A percentile compares a stretch with the other conserved stretches of the same genome.
These are phyloP conservation scores for Mellilla xanthometata DNA, from an alignment of 2,888 invertebrate species.

Conservation along the genomic window DNA sequence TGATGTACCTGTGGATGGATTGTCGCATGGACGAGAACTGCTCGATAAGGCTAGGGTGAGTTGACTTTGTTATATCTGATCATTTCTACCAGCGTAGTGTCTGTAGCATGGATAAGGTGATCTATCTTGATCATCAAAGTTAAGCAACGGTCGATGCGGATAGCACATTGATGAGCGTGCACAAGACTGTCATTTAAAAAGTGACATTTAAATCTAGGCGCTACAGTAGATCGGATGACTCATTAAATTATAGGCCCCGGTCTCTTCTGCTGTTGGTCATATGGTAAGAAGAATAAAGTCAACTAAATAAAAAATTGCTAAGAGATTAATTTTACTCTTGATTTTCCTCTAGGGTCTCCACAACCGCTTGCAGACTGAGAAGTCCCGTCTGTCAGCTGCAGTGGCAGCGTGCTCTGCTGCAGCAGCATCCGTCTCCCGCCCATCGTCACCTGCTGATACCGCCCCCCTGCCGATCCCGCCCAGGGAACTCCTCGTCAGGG, in stretches of 20 bases:
- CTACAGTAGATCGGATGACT: too few species aligned
- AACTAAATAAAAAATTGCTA: too few species aligned
- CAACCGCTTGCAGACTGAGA: constrained; percentile 94
- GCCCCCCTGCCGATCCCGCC: constrained; percentile 93
- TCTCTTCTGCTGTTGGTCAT: too few species aligned
- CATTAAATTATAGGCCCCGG: too few species aligned
- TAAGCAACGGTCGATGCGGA: too few species aligned
- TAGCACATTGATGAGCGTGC: too few species aligned
- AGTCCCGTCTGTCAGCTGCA: constrained; percentile 91
- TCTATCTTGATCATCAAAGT: too few species aligned
- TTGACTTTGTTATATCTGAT: constrained; percentile 10
- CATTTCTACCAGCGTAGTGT: too few species aligned
- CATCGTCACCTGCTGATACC: constrained; percentile 94
- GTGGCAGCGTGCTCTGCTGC: constrained; percentile 97
- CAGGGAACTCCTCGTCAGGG: constrained; percentile 91
- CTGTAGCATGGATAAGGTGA: too few species aligned
- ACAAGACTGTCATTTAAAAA: too few species aligned
- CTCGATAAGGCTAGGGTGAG: constrained; percentile 89
- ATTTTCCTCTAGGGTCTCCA: constrained; percentile 83
- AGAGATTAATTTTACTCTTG: background rate
- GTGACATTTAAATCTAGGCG: too few species aligned
- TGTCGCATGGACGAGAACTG: constrained; percentile 87
- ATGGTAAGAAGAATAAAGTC: too few species aligned
- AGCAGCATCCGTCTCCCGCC: constrained; percentile 94
- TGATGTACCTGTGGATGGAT: constrained; percentile 88